Percentiles rank a stretch among this genome's conserved stretches.
Conservation (phyloP, 1,140 invertebrate species). For the Lepeophtheirus salmonis region DNA sequence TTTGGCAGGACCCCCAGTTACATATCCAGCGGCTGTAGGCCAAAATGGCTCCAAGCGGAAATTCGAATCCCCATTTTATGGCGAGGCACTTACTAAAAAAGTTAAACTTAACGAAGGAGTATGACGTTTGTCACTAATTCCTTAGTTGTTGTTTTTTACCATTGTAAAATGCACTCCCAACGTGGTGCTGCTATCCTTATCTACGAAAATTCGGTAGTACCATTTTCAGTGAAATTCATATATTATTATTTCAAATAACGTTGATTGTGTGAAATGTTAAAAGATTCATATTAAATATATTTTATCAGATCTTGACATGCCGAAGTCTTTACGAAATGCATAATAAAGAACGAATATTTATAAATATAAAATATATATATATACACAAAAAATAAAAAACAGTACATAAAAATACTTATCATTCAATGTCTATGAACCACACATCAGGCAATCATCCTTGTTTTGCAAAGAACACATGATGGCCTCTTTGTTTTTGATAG, state of each 20-base stretch:
- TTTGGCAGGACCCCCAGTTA: background rate
- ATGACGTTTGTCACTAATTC: background rate
- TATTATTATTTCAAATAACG: too few relatives aligned
- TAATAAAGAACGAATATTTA: too few relatives aligned
- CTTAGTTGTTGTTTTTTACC: too few relatives aligned
- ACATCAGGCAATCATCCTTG: conserved; percentile 66
- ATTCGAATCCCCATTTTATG: background rate
- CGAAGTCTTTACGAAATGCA: too few relatives aligned
- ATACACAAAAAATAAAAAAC: background rate
- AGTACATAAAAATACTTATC: background rate
- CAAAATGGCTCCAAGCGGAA: background rate
- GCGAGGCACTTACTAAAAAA: background rate
- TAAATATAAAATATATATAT: background rate
- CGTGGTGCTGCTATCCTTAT: too few relatives aligned
- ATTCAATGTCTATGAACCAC: conserved; percentile 27
- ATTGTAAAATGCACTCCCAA: too few relatives aligned
- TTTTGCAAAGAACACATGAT: conserved; percentile 73
- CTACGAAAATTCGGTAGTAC: too few relatives aligned
- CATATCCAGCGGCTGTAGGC: background rate
- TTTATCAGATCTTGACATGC: too few relatives aligned
- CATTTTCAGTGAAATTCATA: too few relatives aligned
- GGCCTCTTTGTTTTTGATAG: conserved; percentile 39
- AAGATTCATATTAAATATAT: too few relatives aligned
- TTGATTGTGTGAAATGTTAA: too few relatives aligned
- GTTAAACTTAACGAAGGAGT: background rate